Percentiles rank a stretch among this genome's conserved stretches.
phyloP scores from a whole-genome alignment of 2,113 vertebrate genomes.

The Entomyzon cyanotis region DNA sequence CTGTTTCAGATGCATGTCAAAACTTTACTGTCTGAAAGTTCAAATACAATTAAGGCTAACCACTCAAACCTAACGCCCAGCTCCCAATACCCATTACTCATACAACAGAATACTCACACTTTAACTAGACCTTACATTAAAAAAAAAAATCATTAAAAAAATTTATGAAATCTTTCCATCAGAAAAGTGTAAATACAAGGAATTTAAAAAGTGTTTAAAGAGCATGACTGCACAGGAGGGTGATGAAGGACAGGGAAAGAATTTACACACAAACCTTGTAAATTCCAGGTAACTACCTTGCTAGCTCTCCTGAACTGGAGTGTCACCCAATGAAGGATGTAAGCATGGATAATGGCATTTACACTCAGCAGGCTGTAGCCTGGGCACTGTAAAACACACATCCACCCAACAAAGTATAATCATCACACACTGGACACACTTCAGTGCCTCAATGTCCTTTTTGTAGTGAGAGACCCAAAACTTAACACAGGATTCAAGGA shows the following conservation, averaged over 20 bases:
- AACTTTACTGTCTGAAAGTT: not conserved
- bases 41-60: not conserved
- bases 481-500: not conserved
- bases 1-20: not conserved
- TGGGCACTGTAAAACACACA: not conserved
- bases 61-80: not conserved
- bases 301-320: not conserved
- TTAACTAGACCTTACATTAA: not conserved
- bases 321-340: not conserved
- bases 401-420: not conserved
- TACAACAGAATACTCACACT: not conserved
- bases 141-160: not conserved
- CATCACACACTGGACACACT: accelerated
- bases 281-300: not conserved
- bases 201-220: not conserved
- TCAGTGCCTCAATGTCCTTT: not conserved
- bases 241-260: not conserved
- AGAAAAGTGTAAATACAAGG: not conserved
- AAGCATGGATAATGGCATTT: not conserved
- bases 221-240: not conserved
- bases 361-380: not conserved
- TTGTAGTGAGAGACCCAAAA: not conserved
- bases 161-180: not conserved
- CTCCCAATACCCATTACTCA: not conserved
- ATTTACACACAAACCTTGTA: not conserved